Evolutionary conservation across 1,140 invertebrate genomes (phyloP), one percentile per base, ranked within the genome.

Genomic region (Trinorchestia longiramus): DNA sequence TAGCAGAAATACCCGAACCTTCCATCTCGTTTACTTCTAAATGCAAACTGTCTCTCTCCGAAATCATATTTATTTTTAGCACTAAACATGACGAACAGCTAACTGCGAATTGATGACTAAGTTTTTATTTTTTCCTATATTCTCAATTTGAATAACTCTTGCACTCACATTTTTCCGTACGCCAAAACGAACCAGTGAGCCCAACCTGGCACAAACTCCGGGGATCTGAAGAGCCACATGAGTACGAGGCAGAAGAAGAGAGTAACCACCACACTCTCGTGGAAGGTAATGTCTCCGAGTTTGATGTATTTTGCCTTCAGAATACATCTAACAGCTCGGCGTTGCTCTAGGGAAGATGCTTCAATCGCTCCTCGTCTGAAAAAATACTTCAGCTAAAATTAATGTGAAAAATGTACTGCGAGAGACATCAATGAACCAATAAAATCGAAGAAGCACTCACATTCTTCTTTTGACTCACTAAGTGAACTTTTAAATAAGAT

Each of bases 211-310:
- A 99, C 98, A 97, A 99, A 98, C 96, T 98, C 98, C 0, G 99
- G 99, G 95, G 98, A 98, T 90, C 99, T 98, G 97, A 99, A 99
- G 97, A 99, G 98, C 98, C 99, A 99, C 96, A 99, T 97, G 91
- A 98, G 96, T 0, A 99, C 98, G 11, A 99, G 98, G 28, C 98
- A 96, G 17, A 99, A 97, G 97, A 99, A 99, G 42, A 99, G 97
- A 23, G 98, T 96, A 47, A 98, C 98, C 0, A 99, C 98, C 42
- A 98, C 98, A 15, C 97, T 97, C 97, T 99, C 99, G 96, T 99
- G 98, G 97, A 98, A 99, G 87, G 98, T 98, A 97, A 98, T 98
- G 0, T 98, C 98, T 87, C 99, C 99, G 90, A 99, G 97, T 96
- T 98, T 98, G 96, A 98, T 97, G 97, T 99, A 98, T 97, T 98